A percentile compares a stretch with the other conserved stretches of the same genome.
Evolutionary conservation across 2,113 vertebrate species (phyloP).

Genomic region (Todiramphus saurophagus): DNA sequence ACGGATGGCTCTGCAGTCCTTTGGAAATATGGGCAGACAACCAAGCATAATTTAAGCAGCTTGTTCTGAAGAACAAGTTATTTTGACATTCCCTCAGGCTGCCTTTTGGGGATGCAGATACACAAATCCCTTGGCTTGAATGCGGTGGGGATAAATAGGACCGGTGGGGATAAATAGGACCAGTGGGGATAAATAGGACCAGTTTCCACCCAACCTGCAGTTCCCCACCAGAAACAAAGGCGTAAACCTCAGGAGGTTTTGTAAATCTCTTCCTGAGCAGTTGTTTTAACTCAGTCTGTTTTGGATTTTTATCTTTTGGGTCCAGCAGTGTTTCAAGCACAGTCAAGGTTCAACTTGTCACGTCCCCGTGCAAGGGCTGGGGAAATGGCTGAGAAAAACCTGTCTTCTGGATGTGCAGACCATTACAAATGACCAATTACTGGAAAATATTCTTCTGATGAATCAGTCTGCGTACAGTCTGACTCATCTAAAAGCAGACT

Average conservation of each 20-base stretch:
- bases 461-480: not conserved
- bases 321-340: not conserved
- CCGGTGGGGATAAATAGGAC: not conserved
- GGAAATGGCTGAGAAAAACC: not conserved
- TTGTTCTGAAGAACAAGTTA: not conserved
- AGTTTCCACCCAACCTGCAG: not conserved
- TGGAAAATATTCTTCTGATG: not conserved
- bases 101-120: not conserved
- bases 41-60: not conserved
- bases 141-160: not conserved
- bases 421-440: not conserved
- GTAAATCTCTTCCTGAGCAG: not conserved
- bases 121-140: not conserved
- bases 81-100: not conserved
- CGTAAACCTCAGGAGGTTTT: not conserved
- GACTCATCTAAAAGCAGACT: constrained; percentile 58
- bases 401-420: not conserved
- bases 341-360: fast-evolving
- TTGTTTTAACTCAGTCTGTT: not conserved
- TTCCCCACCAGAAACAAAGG: not conserved
- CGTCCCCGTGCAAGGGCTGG: not conserved
- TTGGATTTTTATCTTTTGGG: not conserved
- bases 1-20: not conserved
- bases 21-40: not conserved
- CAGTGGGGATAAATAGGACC: not conserved